Base-by-base conservation (phyloP, 92 coral and sea anemone genomes). In the Isaurus tuberculatus region DNA sequence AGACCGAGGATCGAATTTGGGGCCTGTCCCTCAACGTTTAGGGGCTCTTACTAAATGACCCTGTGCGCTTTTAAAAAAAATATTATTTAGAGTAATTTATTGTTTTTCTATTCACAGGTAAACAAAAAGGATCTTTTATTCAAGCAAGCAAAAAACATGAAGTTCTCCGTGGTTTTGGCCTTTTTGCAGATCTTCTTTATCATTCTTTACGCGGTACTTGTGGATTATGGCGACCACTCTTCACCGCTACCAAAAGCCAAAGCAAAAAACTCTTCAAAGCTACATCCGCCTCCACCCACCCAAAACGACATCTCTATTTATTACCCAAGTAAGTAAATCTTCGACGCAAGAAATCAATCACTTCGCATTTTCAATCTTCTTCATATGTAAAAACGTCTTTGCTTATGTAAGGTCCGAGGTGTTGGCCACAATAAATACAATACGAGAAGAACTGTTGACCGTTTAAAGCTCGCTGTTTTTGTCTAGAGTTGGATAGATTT, bases 241-340 rank as follows among this genome's bases (percentile, higher is more conserved):
- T 63, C 69, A 8, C 20, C 4, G n/a, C 60, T 31, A 17, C 53
- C n/a, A 10, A 44, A 72, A 46, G 5, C 57, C 25, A 72, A 72
- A 17, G 34, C 31, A 10, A 49, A 29, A 23, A 72, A 72, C 33
- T 14, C 58, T 46, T 43, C 78, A 4, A 72, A 14, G 60, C 69
- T 26, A 15, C 25, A 8, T 42, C 31, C 4, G 25, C 61, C 78
- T 14, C 36, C 37, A 43, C 60, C 78, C 23, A 19, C 36, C 11
- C 43, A 43, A 44, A 72, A 72, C 37, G 78, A 72, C 60, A 46
- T 72, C 23, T 72, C 61, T 22, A 26, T 72, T 46, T 72, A 72
- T 55, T 72, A 72, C 26, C 78, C 78, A 27, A 72, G 78, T 72
- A 44, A 72, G 78, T 29, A 46, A 13, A 33, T 33, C 74, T 9